These are phyloP conservation scores for Labeo catla DNA, from an alignment of 2,113 vertebrate genomes.

Conservation along the genomic window DNA sequence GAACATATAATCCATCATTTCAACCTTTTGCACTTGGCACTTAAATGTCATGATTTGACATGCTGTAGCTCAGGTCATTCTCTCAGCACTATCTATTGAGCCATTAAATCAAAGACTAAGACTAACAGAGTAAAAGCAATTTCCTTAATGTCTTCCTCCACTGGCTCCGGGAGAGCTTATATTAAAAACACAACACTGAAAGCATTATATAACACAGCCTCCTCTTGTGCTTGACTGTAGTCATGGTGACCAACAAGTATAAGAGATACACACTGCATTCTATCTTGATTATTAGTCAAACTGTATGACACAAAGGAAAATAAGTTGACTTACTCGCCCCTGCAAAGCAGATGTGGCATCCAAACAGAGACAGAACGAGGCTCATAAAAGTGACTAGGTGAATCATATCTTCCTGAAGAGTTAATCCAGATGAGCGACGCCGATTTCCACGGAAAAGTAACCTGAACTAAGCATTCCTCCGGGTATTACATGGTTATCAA, in stretches of 20 bases:
- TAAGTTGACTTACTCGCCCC: slow-evolving; percentile 55
- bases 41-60: slow-evolving; percentile 21
- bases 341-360: slow-evolving; percentile 50
- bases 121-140: slow-evolving; percentile 42
- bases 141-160: slow-evolving; percentile 41
- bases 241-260: background rate
- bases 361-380: slow-evolving; percentile 33
- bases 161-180: background rate
- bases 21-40: background rate
- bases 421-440: slow-evolving; percentile 23
- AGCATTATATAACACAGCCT: slow-evolving; percentile 8
- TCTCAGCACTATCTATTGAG: slow-evolving; percentile 1
- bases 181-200: background rate
- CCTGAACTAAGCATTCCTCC: background rate
- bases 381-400: slow-evolving; percentile 33
- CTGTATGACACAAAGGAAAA: background rate
- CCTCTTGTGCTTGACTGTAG: background rate
- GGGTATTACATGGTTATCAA: background rate
- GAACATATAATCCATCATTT: background rate
- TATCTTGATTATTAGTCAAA: background rate
- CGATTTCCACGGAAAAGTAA: slow-evolving; percentile 19
- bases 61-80: slow-evolving; percentile 26
- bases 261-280: background rate
- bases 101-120: slow-evolving; percentile 35
- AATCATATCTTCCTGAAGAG: slow-evolving; percentile 47